phyloP scores from a whole-genome alignment of 2,888 invertebrate genomes.

The Tipula confusa region DNA sequence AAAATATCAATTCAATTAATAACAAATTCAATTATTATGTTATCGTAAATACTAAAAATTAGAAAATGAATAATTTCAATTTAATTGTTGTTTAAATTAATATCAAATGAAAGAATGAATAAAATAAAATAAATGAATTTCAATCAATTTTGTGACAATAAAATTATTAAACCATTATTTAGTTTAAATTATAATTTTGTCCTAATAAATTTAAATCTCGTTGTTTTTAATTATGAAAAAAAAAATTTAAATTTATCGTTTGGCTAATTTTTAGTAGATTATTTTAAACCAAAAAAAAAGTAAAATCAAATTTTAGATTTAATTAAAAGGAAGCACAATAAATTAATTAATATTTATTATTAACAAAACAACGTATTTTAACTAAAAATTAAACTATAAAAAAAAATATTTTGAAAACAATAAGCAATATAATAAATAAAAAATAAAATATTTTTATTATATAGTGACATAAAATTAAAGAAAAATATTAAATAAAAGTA shows the following conservation, averaged over 20 bases:
- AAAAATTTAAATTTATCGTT: background rate
- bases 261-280: background rate
- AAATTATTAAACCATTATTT: background rate
- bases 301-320: background rate
- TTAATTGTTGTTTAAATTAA: background rate
- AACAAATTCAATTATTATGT: background rate
- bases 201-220: background rate
- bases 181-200: background rate
- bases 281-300: background rate
- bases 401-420: slow-evolving; percentile 29
- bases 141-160: slow-evolving; percentile 20
- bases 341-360: background rate
- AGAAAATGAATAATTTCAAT: background rate
- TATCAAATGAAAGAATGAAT: background rate
- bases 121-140: background rate
- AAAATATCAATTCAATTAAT: slow-evolving; percentile 12
- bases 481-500: slow-evolving; percentile 20
- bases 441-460: slow-evolving; percentile 28
- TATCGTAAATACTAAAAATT: background rate
- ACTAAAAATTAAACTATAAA: background rate
- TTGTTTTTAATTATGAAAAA: background rate
- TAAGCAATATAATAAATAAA: slow-evolving; percentile 27
- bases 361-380: background rate
- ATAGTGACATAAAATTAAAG: background rate
- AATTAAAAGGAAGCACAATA: slow-evolving; percentile 4